These are phyloP conservation scores for Dynastes maya DNA, from an alignment of 2,888 invertebrate species.

Conservation along the genomic window DNA sequence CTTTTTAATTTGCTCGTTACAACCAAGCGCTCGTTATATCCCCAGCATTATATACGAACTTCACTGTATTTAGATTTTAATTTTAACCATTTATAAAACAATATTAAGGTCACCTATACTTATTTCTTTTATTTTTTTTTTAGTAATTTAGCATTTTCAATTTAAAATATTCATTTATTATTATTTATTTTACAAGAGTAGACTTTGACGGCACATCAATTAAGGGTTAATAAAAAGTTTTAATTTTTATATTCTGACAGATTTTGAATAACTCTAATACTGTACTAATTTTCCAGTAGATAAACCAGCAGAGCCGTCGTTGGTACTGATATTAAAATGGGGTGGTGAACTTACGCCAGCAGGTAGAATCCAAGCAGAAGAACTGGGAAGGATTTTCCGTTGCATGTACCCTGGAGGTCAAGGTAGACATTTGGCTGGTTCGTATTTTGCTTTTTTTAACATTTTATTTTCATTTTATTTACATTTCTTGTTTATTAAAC, in stretches of 20 bases:
- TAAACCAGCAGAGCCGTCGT: constrained; percentile 90
- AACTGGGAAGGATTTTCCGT: constrained; percentile 96
- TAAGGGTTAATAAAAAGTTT: too few relatives aligned
- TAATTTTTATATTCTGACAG: background rate
- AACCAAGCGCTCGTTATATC: too few relatives aligned
- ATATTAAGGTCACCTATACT: too few relatives aligned
- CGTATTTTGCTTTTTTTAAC: constrained; percentile 70
- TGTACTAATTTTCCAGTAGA: constrained; percentile 73
- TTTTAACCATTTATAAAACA: too few relatives aligned
- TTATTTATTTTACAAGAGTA: too few relatives aligned
- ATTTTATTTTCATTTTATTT: constrained; percentile 51
- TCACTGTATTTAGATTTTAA: too few relatives aligned
- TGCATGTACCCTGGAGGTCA: constrained; percentile 99
- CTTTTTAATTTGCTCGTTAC: too few relatives aligned
- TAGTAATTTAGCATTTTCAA: too few relatives aligned
- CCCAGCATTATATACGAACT: too few relatives aligned
- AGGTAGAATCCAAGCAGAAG: constrained; percentile 97
- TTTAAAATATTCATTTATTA: too few relatives aligned
- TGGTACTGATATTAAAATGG: constrained; percentile 99
- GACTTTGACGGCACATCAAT: too few relatives aligned
- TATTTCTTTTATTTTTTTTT: too few relatives aligned
- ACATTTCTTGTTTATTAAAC: background rate
- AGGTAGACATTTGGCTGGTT: constrained; percentile 87
- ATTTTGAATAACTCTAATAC: background rate
- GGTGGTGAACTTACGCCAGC: constrained; percentile 99